These are phyloP conservation scores for Thysanoteuthis rhombus DNA, from an alignment of 2,888 invertebrate species.

Conservation along the genomic window DNA sequence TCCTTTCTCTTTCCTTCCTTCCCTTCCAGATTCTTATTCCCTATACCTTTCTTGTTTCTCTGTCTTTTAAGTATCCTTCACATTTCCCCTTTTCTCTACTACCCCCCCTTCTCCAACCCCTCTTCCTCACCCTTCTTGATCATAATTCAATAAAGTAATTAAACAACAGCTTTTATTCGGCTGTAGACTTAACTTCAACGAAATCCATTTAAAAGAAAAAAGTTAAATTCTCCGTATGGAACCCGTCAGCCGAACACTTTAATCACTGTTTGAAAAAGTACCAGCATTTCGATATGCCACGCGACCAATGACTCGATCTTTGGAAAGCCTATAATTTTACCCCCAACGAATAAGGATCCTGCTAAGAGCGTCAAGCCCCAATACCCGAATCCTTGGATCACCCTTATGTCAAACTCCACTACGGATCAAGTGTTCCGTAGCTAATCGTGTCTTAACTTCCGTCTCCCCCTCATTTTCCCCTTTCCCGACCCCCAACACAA, in stretches of 20 bases:
- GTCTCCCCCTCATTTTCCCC: background rate
- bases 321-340: background rate
- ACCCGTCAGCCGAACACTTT: background rate
- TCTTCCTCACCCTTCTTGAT: background rate
- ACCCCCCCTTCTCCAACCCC: too few relatives aligned
- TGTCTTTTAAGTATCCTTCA: background rate
- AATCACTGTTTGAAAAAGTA: background rate
- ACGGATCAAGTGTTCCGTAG: background rate
- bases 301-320: background rate
- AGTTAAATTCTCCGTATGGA: background rate
- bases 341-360: background rate
- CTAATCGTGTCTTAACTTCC: background rate
- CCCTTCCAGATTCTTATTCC: too few relatives aligned
- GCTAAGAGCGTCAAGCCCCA: background rate
- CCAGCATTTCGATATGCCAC: background rate
- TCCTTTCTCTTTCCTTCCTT: too few relatives aligned
- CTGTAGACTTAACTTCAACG: background rate
- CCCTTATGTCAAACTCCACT: background rate
- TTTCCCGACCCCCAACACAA: background rate
- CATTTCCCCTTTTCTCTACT: background rate
- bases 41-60: background rate
- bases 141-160: background rate
- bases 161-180: background rate
- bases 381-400: background rate
- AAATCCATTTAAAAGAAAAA: background rate